Evolutionary conservation across 1,140 invertebrate genomes (phyloP).

Genomic region (Trissolcus basalis): DNA sequence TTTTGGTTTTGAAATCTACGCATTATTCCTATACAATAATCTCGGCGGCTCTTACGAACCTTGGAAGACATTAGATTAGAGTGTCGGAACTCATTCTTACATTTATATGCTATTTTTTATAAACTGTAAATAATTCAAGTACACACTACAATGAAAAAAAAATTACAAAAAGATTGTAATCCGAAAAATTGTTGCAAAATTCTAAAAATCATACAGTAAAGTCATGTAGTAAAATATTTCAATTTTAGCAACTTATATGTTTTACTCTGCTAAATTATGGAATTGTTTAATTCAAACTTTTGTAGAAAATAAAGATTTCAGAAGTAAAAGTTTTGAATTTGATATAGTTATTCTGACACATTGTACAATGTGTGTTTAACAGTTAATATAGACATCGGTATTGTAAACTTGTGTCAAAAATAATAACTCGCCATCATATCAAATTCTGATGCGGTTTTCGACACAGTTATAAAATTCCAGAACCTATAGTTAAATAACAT

Average conservation of each 20-base stretch:
- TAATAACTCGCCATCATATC: conserved; percentile 39
- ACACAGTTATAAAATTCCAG: conserved; percentile 59
- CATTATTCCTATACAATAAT: conserved; percentile 43
- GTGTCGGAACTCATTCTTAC: conserved; percentile 12
- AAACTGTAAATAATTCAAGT: not conserved
- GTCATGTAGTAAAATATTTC: too few relatives aligned
- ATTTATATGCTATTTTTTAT: not conserved
- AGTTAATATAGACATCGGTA: not conserved
- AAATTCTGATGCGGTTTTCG: conserved; percentile 42
- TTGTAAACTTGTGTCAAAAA: not conserved
- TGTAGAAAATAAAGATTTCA: too few relatives aligned
- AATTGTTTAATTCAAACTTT: too few relatives aligned
- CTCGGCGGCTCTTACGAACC: conserved; percentile 8
- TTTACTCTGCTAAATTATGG: too few relatives aligned
- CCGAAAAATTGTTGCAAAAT: too few relatives aligned
- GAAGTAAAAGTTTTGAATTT: too few relatives aligned
- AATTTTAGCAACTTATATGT: too few relatives aligned
- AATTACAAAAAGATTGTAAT: too few relatives aligned
- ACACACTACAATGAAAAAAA: not conserved
- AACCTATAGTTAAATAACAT: conserved; percentile 26
- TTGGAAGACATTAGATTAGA: conserved; percentile 42
- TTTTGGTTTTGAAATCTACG: conserved; percentile 20
- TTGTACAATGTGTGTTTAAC: not conserved
- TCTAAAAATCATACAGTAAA: too few relatives aligned
- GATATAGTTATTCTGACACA: too few relatives aligned